Evolutionary conservation across 92 coral and sea anemone species (phyloP), one percentile per base, ranked within the genome.

Genomic region (Actinernus sp.): DNA sequence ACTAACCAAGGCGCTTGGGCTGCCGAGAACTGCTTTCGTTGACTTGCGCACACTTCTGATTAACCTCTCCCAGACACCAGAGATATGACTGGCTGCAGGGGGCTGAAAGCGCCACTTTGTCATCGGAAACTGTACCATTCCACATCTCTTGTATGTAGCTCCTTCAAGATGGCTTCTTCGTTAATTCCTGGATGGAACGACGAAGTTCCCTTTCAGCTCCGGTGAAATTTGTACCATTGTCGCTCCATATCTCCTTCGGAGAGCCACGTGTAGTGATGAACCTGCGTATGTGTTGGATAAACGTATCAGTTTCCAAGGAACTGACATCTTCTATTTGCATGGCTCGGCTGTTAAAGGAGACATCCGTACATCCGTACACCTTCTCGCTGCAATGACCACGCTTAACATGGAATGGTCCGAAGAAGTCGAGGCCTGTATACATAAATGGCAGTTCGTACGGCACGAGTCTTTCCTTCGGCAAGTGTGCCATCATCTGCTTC

Each of bases 291-390:
- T 71, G 71, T 58, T 69, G 63, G 11, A 59, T 60, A n/a, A 76
- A 76, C 37, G 75, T 4, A 25, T 81, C 76, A 2, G 90, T 60
- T 21, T 52, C 71, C 39, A 83, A 17, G 1, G 83, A 83, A 8
- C 83, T 57, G 60, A 52, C 78, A 50, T 74, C 89, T 48, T 82
- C 89, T 21, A 76, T 49, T 39, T 83, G 84, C 17, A 83, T 41
- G 0, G 90, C 80, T 53, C 84, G 79, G 19, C 72, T 68, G 18
- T 44, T 67, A 47, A 54, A n/a, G n/a, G n/a, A n/a, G n/a, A n/a
- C n/a, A n/a, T n/a, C n/a, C n/a, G n/a, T n/a, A n/a, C n/a, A n/a
- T n/a, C n/a, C n/a, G n/a, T n/a, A n/a, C n/a, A n/a, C n/a, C n/a
- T n/a, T n/a, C n/a, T n/a, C n/a, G n/a, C n/a, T n/a, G n/a, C n/a